Evolutionary conservation across 2,888 invertebrate species (phyloP), one percentile per base, ranked within the genome.

Genomic region (Parthenolecanium corni): DNA sequence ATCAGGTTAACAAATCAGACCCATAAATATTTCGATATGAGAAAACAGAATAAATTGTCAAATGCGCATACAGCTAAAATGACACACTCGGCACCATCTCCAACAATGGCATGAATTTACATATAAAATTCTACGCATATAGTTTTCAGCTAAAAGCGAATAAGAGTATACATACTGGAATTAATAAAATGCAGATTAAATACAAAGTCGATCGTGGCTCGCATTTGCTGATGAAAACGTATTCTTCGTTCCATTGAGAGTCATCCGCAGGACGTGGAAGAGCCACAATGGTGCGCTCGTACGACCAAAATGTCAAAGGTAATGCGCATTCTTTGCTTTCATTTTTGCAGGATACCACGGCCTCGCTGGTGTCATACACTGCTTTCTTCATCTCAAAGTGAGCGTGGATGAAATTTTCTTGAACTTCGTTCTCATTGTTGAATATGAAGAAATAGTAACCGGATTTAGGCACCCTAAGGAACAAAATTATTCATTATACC

Each of bases 381-480:
- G 82, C 82, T 74, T 85, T 85, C 70, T 84, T 79, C 0, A 87
- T 76, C 57, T 83, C 79, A 71, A 87, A 84, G 52, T 79, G 78
- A 0, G 85, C 82, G 20, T 82, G 76, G 31, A 87, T 78, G 71
- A 80, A 84, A 73, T 86, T 86, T 6, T 78, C 76, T 71, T 85
- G 82, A 1, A 84, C 79, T 69, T 87, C 87, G 71, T 88, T 87
- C 71, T 87, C 86, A 5, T 86, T 86, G 72, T 83, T 85, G 75
- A 87, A 88, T 0, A 88, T 83, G 75, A 87, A 86, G 75, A 87
- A 88, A 70, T 88, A 88, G 72, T 86, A 87, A 6, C 86, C 87
- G 68, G 36, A 61, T 25, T 49, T 23, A 40, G 65, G 38, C 14
- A 51, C 53, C 18, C 44, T 56, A 64, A 54, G 20, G 23, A 63